phyloP scores from a whole-genome alignment of 30 jellyfish, hydroid and myxozoan genomes.

The Mastigias papua region DNA sequence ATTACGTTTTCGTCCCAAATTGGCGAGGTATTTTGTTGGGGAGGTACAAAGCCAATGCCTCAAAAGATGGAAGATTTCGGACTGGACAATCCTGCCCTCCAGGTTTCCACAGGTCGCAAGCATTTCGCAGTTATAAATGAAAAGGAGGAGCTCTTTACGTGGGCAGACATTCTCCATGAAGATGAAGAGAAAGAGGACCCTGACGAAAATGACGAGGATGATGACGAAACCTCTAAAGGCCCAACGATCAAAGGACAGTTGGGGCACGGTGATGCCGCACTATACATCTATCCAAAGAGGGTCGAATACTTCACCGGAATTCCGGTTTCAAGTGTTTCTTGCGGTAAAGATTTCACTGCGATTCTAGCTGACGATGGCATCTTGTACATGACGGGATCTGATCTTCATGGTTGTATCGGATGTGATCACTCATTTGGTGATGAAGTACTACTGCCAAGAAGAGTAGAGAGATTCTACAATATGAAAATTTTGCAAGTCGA shows the following conservation, averaged over 20 bases:
- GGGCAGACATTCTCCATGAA: slow-evolving; percentile 93
- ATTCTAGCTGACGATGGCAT: slow-evolving; percentile 73
- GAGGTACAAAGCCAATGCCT: slow-evolving; percentile 96
- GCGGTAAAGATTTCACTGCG: slow-evolving; percentile 95
- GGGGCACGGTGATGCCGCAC: slow-evolving; percentile 91
- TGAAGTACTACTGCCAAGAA: slow-evolving; percentile 79
- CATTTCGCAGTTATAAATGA: slow-evolving; percentile 95
- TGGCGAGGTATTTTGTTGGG: slow-evolving; percentile 95
- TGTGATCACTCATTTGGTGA: slow-evolving; percentile 67
- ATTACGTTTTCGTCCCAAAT: slow-evolving; percentile 80
- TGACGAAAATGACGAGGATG: slow-evolving; percentile 10
- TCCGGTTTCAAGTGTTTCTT: slow-evolving; percentile 85
- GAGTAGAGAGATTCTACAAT: slow-evolving; percentile 62
- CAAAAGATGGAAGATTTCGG: slow-evolving; percentile 82
- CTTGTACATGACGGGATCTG: slow-evolving; percentile 88
- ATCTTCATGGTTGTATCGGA: slow-evolving; percentile 87
- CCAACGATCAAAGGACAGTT: slow-evolving; percentile 79
- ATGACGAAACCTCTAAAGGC: slow-evolving; percentile 35
- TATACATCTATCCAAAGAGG: slow-evolving; percentile 87
- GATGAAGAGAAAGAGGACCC: slow-evolving; percentile 45
- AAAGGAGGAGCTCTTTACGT: slow-evolving; percentile 88
- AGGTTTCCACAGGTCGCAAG: slow-evolving; percentile 92
- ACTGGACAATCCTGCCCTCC: slow-evolving; percentile 84
- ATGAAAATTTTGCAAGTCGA: slow-evolving; percentile 69
- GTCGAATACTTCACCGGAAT: slow-evolving; percentile 87